Evolutionary conservation across 1,140 invertebrate species (phyloP), one percentile per base, ranked within the genome.

Genomic region (Drosophila triauraria): DNA sequence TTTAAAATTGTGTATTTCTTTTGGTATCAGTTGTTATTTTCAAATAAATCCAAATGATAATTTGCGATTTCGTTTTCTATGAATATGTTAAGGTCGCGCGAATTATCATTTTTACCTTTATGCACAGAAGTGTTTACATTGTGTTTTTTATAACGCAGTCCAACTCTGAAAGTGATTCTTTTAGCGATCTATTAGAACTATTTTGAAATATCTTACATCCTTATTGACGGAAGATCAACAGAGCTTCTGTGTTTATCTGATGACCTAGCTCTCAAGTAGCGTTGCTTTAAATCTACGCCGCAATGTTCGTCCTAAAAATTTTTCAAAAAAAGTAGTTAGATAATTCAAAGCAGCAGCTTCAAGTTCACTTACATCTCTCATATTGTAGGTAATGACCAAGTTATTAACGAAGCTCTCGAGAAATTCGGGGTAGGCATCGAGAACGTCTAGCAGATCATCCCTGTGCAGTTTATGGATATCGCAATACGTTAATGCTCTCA

Each of bases 401-500:
- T 99, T 99, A 91, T 96, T 96, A 75, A 97, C 96, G 93, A 99
- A 99, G 77, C 96, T 95, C 80, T 97, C 96, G 51, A 96, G 96
- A 94, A 99, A 99, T 93, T 99, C 99, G 0, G 99, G 99, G 94
- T 99, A 99, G 91, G 99, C 96, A 80, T 99, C 98, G 42, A 99
- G 94, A 25, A 99, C 98, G 92, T 99, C 98, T n/a, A 99, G 94
- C 46, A 99, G 94, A 93, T 99, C 99, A 92, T 99, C 98, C 50
- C 99, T 95, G 91, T 98, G 96, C 68, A 99, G 98, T 93, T 99
- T 99, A 93, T 99, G 99, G 56, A 99, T 95, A 95, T 99, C 99
- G 94, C 99, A 99, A 94, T 99, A 99, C 0, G 98, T 99, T 76
- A 99, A 94, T n/a, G 98, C 98, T 86, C 98, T 95, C n/a, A 99